These are phyloP conservation scores for Timema cristinae DNA, from an alignment of 2,888 invertebrate genomes.

Conservation along the genomic window DNA sequence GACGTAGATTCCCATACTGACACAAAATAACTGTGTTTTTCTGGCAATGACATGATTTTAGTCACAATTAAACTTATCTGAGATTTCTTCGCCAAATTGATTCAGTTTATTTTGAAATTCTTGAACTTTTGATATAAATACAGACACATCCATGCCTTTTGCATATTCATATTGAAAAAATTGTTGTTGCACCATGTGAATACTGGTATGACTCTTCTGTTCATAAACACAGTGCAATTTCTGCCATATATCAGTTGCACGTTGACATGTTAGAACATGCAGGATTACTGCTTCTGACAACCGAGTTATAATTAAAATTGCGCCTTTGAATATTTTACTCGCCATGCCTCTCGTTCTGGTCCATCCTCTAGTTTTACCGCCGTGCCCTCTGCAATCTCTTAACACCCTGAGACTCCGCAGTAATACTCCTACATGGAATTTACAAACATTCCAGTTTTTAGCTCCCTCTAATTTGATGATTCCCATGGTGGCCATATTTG, in stretches of 20 bases:
- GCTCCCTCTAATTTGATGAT: neutral
- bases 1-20: neutral
- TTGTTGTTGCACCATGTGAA: neutral
- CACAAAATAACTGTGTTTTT: conserved; percentile 6
- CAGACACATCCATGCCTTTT: neutral
- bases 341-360: neutral
- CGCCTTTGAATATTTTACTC: neutral
- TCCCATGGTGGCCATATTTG: neutral
- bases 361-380: neutral
- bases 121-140: neutral
- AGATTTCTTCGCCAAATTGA: neutral
- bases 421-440: neutral
- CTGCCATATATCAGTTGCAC: neutral
- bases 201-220: neutral
- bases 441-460: neutral
- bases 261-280: neutral
- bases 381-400: neutral
- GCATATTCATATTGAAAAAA: conserved; percentile 3
- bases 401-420: neutral
- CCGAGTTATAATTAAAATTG: neutral
- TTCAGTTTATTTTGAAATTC: neutral
- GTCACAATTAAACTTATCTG: neutral
- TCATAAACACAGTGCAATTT: neutral
- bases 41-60: neutral
- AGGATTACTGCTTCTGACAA: conserved; percentile 1